Base-by-base conservation (phyloP, 64 coral and sea anemone genomes). In the Pachyseris speciosa region DNA sequence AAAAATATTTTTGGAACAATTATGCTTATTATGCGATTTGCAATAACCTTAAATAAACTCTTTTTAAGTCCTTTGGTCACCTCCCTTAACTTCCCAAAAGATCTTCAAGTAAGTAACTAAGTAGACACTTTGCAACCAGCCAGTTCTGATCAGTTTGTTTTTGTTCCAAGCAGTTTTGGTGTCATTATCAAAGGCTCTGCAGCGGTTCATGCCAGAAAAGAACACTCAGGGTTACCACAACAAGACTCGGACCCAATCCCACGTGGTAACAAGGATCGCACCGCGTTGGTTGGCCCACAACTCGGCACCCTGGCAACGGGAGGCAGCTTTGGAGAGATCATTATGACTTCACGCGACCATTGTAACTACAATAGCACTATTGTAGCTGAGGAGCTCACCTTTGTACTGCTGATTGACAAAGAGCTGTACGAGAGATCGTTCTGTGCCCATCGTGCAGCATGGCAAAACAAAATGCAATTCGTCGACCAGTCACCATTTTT, bases 141-240 rank as follows among this genome's bases (percentile, higher is more conserved):
- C n/a, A n/a, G 8, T 57, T 69, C 12, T 75, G 17, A 5, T 74
- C 39, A 74, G 20, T 68, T 7, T 7, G 12, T 3, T 30, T 75
- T 26, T 16, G 34, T 76, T 9, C 44, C 8, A 49, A 43, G 12
- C 84, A 96, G 94, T 51, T 96, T 96, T 55, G 92, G 92, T 12
- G 79, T 96, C 69, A 93, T 96, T 37, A 15, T 96, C 5, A 93
- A 93, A 80, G 94, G 94, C 10, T 69, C 85, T 85, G 90, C 86
- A 16, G 89, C 94, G 24, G 85, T 96, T 10, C 92, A 96, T 25
- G 86, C 90, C 15, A 93, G 88, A 43, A 84, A 79, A 61, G 94
- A 96, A 53, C 85, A 78, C 10, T 69, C 83, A 84, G 50, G 52
- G 36, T 63, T 78, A 20, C 49, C 66, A 30, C 67, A 63, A 2